These are phyloP conservation scores for Pelvicachromis taeniatus DNA, from an alignment of 2,113 vertebrate genomes.

Conservation along the genomic window DNA sequence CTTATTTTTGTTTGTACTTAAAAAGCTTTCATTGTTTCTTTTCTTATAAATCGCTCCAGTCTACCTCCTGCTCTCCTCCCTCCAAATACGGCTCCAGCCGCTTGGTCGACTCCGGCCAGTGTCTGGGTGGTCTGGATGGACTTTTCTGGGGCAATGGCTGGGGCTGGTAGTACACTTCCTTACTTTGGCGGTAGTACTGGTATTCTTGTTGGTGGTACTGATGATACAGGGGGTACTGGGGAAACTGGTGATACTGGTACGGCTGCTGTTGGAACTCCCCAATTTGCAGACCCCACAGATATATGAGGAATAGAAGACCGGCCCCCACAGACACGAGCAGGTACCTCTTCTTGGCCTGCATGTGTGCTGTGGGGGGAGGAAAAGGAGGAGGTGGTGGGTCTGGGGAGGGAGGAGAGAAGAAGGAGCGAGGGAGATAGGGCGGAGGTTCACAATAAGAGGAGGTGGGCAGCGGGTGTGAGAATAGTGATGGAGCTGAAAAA, in stretches of 20 bases:
- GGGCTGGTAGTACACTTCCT: conserved; percentile 37
- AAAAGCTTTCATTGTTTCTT: background rate
- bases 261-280: conserved; percentile 69
- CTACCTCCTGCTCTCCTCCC: conserved; percentile 73
- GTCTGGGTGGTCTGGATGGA: conserved; percentile 42
- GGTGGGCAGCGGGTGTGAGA: background rate
- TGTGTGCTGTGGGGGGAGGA: conserved; percentile 74
- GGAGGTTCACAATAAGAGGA: background rate
- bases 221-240: conserved; percentile 46
- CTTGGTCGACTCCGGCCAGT: conserved; percentile 56
- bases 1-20: background rate
- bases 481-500: background rate
- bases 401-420: background rate
- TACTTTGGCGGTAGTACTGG: conserved; percentile 37
- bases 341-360: conserved; percentile 85
- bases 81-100: conserved; percentile 71
- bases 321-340: conserved; percentile 80
- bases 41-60: background rate
- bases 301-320: conserved; percentile 78
- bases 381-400: conserved; percentile 30
- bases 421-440: background rate
- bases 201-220: conserved; percentile 41
- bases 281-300: conserved; percentile 77
- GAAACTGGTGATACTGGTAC: conserved; percentile 50
- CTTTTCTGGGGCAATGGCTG: conserved; percentile 50